Evolutionary conservation across 2,888 invertebrate genomes (phyloP).

Genomic region (Amphipyra tragopoginis): DNA sequence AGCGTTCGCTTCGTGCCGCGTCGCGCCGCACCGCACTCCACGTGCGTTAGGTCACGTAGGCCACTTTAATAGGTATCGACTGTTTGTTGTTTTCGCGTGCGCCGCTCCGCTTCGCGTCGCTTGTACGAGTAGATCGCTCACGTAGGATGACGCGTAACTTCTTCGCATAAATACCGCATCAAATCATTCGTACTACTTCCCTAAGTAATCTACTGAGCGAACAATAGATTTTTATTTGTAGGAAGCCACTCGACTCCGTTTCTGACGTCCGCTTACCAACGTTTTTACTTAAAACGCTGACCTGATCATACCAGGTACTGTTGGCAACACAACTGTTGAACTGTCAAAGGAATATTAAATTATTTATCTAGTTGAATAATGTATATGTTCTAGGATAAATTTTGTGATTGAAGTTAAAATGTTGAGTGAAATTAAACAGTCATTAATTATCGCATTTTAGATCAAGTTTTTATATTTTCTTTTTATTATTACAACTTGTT

Average conservation of each 20-base stretch:
- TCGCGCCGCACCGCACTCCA: too few relatives aligned
- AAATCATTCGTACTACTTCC: slow-evolving; percentile 32
- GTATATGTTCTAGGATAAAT: slow-evolving; percentile 10
- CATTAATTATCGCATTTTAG: not conserved
- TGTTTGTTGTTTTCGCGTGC: too few relatives aligned
- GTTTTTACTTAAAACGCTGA: slow-evolving; percentile 72
- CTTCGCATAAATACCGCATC: slow-evolving; percentile 53
- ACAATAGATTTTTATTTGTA: slow-evolving; percentile 85
- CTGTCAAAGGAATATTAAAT: slow-evolving; percentile 32
- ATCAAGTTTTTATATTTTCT: too few relatives aligned
- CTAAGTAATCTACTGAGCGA: slow-evolving; percentile 63
- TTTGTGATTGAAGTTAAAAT: not conserved
- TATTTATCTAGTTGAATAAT: slow-evolving; percentile 39
- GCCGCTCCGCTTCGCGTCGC: too few relatives aligned
- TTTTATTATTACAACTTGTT: too few relatives aligned
- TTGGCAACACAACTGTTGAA: slow-evolving; percentile 45
- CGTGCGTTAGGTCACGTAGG: too few relatives aligned
- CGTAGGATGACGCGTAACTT: too few relatives aligned
- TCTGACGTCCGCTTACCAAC: slow-evolving; percentile 74
- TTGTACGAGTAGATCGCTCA: too few relatives aligned
- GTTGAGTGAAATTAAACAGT: slow-evolving; percentile 1
- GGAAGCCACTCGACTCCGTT: slow-evolving; percentile 76
- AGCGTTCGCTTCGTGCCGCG: too few relatives aligned
- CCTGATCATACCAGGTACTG: slow-evolving; percentile 56
- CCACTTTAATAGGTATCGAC: too few relatives aligned